Evolutionary conservation across 2,888 invertebrate species (phyloP).

Genomic region (Corythucha ciliata): DNA sequence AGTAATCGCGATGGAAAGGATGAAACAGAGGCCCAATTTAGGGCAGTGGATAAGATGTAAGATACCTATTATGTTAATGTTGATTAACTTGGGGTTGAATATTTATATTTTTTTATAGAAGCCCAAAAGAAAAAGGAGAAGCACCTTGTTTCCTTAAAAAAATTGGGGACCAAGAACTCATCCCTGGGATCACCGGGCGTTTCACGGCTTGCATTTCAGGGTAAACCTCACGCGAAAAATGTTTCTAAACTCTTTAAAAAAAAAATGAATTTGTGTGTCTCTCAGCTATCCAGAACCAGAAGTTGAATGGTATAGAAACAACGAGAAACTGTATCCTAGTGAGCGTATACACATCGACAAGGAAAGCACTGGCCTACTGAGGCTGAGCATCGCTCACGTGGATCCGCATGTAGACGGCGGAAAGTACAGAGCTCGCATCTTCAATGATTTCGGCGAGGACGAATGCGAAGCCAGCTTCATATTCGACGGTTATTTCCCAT

Average conservation of each 20-base stretch:
- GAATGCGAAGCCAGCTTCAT: conserved; percentile 67
- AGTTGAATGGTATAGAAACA: conserved; percentile 77
- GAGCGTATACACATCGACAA: conserved; percentile 74
- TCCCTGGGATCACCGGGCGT: conserved; percentile 79
- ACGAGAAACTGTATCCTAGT: conserved; percentile 66
- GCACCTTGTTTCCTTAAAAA: conserved; percentile 81
- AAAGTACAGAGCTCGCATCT: conserved; percentile 70
- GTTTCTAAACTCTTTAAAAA: not conserved
- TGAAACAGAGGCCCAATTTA: conserved; percentile 60
- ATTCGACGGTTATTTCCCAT: conserved; percentile 66
- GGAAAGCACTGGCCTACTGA: conserved; percentile 70
- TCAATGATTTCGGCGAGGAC: conserved; percentile 76
- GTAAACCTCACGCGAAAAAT: conserved; percentile 9
- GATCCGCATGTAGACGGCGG: conserved; percentile 69
- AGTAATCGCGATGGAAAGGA: conserved; percentile 72
- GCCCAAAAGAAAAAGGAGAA: conserved; percentile 44
- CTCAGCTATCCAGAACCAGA: conserved; percentile 65
- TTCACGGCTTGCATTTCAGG: conserved; percentile 89
- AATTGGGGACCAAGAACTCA: conserved; percentile 78
- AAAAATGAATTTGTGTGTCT: not conserved
- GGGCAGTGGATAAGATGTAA: conserved; percentile 76
- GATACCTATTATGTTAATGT: not conserved
- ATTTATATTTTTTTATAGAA: conserved; percentile 15
- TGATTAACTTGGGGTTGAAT: not conserved
- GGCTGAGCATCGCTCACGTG: conserved; percentile 68